Percentiles rank a stretch among this genome's conserved stretches.
Evolutionary conservation across 2,888 invertebrate genomes (phyloP).

Genomic region (Tigriopus californicus): DNA sequence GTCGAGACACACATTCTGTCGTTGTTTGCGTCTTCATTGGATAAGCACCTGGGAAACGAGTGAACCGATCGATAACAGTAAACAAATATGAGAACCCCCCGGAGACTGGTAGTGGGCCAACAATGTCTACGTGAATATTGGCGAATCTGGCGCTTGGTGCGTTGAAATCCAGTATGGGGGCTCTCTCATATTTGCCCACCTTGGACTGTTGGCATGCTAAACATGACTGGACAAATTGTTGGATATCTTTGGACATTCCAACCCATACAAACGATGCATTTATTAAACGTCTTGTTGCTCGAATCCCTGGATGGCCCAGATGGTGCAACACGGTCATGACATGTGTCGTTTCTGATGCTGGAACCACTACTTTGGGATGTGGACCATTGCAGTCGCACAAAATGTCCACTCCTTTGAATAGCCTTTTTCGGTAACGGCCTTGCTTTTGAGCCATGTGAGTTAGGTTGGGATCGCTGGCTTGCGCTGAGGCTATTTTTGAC

Average conservation of each 20-base stretch:
- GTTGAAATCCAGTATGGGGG: no score
- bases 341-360: not conserved
- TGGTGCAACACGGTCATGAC: not conserved
- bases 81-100: not conserved
- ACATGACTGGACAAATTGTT: not conserved
- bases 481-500: no score
- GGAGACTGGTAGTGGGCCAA: slow-evolving; percentile 4
- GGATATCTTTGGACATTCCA: not conserved
- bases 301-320: not conserved
- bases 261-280: not conserved
- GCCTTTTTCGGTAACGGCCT: no score
- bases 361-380: no score
- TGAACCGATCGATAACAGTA: not conserved
- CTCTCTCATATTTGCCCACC: not conserved
- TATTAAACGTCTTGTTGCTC: not conserved
- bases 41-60: not conserved
- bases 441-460: no score
- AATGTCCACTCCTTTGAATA: no score
- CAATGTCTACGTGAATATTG: not conserved
- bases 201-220: slow-evolving; percentile 4
- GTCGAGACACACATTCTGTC: no score
- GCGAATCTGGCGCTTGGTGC: not conserved
- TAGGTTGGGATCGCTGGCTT: no score
- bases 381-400: no score
- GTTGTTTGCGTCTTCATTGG: not conserved